phyloP scores from a whole-genome alignment of 1,140 invertebrate genomes.

The Orius insidiosus region DNA sequence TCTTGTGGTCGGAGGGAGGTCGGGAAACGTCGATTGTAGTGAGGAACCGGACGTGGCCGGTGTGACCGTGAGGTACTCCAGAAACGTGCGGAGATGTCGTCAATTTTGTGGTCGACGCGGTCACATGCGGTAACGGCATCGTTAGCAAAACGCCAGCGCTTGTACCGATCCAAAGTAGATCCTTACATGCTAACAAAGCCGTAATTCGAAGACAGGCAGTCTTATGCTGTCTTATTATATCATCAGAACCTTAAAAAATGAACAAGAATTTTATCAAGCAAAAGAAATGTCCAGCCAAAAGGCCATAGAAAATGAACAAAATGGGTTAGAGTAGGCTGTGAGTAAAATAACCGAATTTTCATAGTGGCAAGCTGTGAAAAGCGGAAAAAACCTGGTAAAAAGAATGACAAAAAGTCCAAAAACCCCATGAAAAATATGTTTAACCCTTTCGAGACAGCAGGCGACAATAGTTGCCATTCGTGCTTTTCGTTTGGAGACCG shows the following conservation, averaged over 20 bases:
- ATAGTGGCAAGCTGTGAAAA: no score
- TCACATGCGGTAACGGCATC: conserved; percentile 59
- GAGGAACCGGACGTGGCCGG: conserved; percentile 66
- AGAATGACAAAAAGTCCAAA: no score
- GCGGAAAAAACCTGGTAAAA: no score
- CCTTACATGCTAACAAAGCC: conserved; percentile 71
- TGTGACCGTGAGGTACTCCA: conserved; percentile 87
- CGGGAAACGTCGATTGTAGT: conserved; percentile 15
- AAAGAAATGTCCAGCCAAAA: no score
- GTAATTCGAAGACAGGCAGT: conserved; percentile 91
- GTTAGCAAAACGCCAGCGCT: conserved; percentile 91
- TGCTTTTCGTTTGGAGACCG: no score
- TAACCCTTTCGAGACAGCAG: no score
- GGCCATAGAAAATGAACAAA: no score
- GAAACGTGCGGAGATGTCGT: conserved; percentile 21
- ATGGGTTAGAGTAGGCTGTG: no score
- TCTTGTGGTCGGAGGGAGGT: conserved; percentile 7
- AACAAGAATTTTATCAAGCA: no score
- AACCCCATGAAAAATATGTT: no score
- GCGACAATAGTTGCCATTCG: no score
- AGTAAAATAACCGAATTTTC: no score
- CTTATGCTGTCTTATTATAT: conserved; percentile 94
- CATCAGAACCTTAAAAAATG: conserved; percentile 69
- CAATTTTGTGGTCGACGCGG: conserved; percentile 32
- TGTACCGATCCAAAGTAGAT: conserved; percentile 91